These are phyloP conservation scores for Solea senegalensis DNA, from an alignment of 2,113 vertebrate species.

Conservation along the genomic window DNA sequence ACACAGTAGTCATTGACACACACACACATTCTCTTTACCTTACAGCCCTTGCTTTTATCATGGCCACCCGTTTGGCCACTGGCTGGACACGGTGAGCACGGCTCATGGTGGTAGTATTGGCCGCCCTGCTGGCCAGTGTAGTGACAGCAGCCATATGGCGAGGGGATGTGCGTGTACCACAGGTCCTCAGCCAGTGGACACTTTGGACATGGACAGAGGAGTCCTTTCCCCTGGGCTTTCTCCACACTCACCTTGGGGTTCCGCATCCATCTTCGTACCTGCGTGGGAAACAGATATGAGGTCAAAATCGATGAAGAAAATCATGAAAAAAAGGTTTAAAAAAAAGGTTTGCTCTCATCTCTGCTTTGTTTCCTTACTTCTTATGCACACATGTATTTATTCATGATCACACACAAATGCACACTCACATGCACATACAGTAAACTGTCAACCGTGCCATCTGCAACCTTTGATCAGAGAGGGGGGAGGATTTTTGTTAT, in stretches of 20 bases:
- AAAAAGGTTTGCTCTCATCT: neutral
- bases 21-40: slow-evolving; percentile 77
- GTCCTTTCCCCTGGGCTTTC: slow-evolving; percentile 84
- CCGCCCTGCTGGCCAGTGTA: slow-evolving; percentile 74
- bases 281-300: neutral
- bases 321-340: slow-evolving; percentile 7
- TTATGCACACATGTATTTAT: neutral
- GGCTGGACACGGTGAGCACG: slow-evolving; percentile 74
- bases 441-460: slow-evolving; percentile 23
- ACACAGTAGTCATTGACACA: neutral
- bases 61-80: slow-evolving; percentile 70
- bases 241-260: slow-evolving; percentile 90
- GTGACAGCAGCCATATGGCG: slow-evolving; percentile 84
- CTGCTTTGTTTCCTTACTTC: neutral
- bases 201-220: slow-evolving; percentile 84
- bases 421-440: neutral
- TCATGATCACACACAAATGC: slow-evolving; percentile 4
- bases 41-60: slow-evolving; percentile 85
- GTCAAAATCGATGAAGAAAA: neutral
- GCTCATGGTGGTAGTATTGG: slow-evolving; percentile 78
- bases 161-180: slow-evolving; percentile 84
- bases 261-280: slow-evolving; percentile 96
- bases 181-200: slow-evolving; percentile 85
- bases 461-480: slow-evolving; percentile 49
- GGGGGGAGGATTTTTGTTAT: slow-evolving; percentile 24